phyloP scores from a whole-genome alignment of 1,140 invertebrate genomes.

The Thaumetopoea pityocampa region DNA sequence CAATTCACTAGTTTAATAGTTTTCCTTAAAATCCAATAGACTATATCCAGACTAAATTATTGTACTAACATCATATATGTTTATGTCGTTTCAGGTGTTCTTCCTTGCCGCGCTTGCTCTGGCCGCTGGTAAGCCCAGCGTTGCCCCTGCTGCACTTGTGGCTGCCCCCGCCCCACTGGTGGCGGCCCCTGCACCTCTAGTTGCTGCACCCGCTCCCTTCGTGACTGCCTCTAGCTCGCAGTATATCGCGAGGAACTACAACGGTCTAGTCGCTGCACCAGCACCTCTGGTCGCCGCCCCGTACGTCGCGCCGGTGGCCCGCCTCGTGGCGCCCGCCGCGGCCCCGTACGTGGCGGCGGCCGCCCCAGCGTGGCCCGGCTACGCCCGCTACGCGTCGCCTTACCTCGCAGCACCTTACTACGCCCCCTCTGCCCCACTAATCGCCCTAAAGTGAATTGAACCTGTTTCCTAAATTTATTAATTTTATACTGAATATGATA shows the following conservation, averaged over 20 bases:
- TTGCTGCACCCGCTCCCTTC: slow-evolving; percentile 74
- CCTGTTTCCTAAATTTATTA: slow-evolving; percentile 25
- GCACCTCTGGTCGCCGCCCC: slow-evolving; percentile 50
- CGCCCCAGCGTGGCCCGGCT: slow-evolving; percentile 24
- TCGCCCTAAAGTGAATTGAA: slow-evolving; percentile 43
- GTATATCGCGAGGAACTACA: slow-evolving; percentile 79
- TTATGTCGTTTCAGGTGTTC: slow-evolving; percentile 41
- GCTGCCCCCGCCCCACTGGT: slow-evolving; percentile 52
- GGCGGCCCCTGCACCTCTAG: slow-evolving; percentile 38
- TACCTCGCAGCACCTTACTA: slow-evolving; percentile 39
- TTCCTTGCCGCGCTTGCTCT: slow-evolving; percentile 49
- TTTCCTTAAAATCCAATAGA: background rate
- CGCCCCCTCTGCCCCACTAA: slow-evolving; percentile 54
- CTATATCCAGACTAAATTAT: background rate
- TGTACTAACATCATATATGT: background rate
- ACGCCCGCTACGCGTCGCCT: slow-evolving; percentile 45
- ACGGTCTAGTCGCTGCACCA: slow-evolving; percentile 65
- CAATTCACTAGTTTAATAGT: background rate
- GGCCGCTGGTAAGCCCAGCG: slow-evolving; percentile 57
- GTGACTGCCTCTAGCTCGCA: slow-evolving; percentile 80
- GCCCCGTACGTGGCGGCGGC: slow-evolving; percentile 34
- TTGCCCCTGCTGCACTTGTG: slow-evolving; percentile 47
- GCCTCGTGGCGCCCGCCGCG: slow-evolving; percentile 18
- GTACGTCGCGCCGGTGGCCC: slow-evolving; percentile 25
- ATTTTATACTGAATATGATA: slow-evolving; percentile 28